Base-by-base conservation (phyloP, 2,113 vertebrate genomes). In the Mirza zaza region DNA sequence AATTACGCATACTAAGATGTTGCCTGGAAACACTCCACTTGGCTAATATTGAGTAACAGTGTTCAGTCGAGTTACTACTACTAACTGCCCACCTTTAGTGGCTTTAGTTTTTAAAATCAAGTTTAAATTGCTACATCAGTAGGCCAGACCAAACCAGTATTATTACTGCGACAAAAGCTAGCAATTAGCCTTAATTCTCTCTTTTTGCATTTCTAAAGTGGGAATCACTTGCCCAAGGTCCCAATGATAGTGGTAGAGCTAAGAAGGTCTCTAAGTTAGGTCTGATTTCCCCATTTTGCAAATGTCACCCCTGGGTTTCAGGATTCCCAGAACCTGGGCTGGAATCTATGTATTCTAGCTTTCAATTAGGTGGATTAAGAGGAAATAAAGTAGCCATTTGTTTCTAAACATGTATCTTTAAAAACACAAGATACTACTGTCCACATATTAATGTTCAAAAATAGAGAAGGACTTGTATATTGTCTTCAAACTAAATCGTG, bases 11-110 rank as follows among this genome's bases (percentile, higher is more conserved):
- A 75, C 36, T 29, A 27, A 94, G 29, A 84, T 83, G 21, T 79
- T 94, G 57, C 65, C 50, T 89, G n/a, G 80, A 94, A 90, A 61
- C 18, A 59, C 45, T 88, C 3, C 0, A 45, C 70, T 13, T 83
- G 75, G 90, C 91, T 96, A 94, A 93, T 55, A 52, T n/a, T 85
- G 79, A 97, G 92, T 39, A 97, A 93, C 73, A 52, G 14, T 92
- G 42, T 90, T 89, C 29, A 70, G 63, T 25, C 91, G 18, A 87
- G 63, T 93, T 95, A 88, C 15, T 50, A 55, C 45, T 45, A 23
- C 89, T 92, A 89, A 17, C 73, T 77, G 89, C 34, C 55, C 65
- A 84, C 25, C 27, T 97, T 8, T 25, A 13, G 14, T n/a, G 96
- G 15, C 9, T 95, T 87, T 36, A 45, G 73, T 76, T 90, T 85